Evolutionary conservation across 23 tunicate species (phyloP), one percentile per base, ranked within the genome.

Genomic region (Halocynthia roretzi): DNA sequence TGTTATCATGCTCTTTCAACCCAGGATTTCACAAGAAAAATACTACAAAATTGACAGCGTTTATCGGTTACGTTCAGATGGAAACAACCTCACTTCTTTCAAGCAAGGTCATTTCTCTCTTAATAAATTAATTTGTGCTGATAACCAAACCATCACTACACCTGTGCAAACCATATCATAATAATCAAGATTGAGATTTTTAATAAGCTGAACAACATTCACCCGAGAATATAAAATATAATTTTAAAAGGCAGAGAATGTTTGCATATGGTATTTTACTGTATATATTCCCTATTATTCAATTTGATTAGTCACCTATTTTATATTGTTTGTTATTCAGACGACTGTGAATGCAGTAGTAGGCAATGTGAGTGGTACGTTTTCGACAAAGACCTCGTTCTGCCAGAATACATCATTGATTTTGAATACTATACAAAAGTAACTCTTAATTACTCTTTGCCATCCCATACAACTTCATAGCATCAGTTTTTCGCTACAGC

Each of bases 381-480:
- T 48, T 81, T 84, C 57, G 87, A 87, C 31, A 67, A 57, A 15
- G 61, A 83, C 53, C 79, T 87, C 22, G 81, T 94, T 6, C 68
- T 87, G 15, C 99, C 99, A 40, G 99, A 94, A 70, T 94, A 94
- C 57, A 72, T 94, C 70, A 83, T 94, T 62, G 86, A 94, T 58
- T 72, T 94, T 53, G 99, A 94, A 76, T 94, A 94, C 56, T 53
- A 84, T 68, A 84, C 81, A 17, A 77, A 93, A 83, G 98, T 93
- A 50, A 44, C 77, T 54, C 18, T 4, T n/a, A 15, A 60, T 15
- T n/a, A 15, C 17, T 60, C 17, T 60, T 31, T 31, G 4, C 44
- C 44, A 31, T 31, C 44, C 44, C 44, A 31, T 31, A 31, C 44
- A 31, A 31, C 44, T 65, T 15, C 5, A 65, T 65, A 10, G 22